Conservation (phyloP, 2,888 invertebrate species). For the Limulus polyphemus region DNA sequence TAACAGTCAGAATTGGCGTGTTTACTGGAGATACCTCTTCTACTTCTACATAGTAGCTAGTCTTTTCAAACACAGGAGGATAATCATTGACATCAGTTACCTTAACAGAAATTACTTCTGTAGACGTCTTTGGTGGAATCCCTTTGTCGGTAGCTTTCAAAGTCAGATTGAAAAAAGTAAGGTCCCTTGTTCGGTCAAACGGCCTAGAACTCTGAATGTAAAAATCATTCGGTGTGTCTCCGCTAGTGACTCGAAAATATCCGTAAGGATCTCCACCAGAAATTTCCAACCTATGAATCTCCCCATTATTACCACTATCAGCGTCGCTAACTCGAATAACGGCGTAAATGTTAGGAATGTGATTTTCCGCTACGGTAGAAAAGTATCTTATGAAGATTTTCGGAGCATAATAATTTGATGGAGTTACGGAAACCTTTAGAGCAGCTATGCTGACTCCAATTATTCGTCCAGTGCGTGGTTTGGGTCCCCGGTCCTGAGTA, state of each 20-base stretch:
- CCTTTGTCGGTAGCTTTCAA: constrained; percentile 73
- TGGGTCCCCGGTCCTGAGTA: constrained; percentile 69
- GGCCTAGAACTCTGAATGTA: constrained; percentile 71
- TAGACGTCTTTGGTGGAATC: constrained; percentile 57
- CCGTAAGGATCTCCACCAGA: constrained; percentile 81
- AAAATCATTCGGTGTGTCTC: constrained; percentile 39
- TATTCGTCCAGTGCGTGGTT: constrained; percentile 43
- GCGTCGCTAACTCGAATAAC: constrained; percentile 71
- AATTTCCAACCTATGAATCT: constrained; percentile 66
- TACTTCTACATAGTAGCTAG: constrained; percentile 72
- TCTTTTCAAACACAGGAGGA: constrained; percentile 71
- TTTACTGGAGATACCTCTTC: constrained; percentile 78
- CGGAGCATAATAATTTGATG: constrained; percentile 74
- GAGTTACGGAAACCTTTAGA: constrained; percentile 53
- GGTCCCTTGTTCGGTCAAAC: constrained; percentile 33
- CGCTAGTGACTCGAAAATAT: constrained; percentile 62
- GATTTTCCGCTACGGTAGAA: constrained; percentile 8
- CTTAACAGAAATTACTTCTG: constrained; percentile 65
- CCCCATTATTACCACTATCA: constrained; percentile 71
- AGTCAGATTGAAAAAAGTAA: constrained; percentile 44
- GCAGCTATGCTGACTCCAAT: constrained; percentile 56
- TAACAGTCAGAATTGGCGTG: constrained; percentile 68
- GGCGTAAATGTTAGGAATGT: constrained; percentile 40
- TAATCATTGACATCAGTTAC: constrained; percentile 71
- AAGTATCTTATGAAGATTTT: constrained; percentile 45